Conservation (phyloP, 2,888 invertebrate genomes). For the Eristalinus sepulchralis region DNA sequence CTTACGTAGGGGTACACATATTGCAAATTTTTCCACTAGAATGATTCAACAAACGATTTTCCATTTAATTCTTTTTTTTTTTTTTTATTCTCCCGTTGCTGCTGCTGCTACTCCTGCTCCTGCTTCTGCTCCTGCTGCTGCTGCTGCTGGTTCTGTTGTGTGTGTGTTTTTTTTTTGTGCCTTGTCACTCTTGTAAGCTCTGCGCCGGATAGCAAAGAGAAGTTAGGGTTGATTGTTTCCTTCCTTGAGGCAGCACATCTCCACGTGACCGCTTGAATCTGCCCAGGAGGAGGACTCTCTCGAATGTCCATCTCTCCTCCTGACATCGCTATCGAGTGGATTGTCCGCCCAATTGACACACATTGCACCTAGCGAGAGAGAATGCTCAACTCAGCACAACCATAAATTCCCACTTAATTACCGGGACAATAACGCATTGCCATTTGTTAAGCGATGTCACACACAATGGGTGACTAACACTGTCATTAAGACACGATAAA, state of each 20-base stretch:
- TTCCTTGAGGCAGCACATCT: background rate
- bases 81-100: slow-evolving; percentile 3
- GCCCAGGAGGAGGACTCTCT: background rate
- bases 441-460: slow-evolving; percentile 65
- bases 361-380: background rate
- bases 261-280: background rate
- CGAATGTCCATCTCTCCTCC: background rate
- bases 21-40: slow-evolving; percentile 61
- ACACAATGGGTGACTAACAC: slow-evolving; percentile 61
- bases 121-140: background rate
- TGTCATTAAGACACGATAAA: slow-evolving; percentile 63
- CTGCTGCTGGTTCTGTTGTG: background rate
- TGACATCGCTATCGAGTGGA: background rate
- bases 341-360: background rate
- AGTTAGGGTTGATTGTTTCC: slow-evolving; percentile 29
- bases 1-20: slow-evolving; percentile 31
- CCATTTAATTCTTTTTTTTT: slow-evolving; percentile 41
- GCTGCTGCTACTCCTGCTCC: background rate
- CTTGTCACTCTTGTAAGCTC: slow-evolving; percentile 24
- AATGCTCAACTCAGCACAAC: background rate
- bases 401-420: slow-evolving; percentile 50
- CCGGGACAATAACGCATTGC: slow-evolving; percentile 27
- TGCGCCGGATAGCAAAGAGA: background rate
- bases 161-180: too few relatives aligned
- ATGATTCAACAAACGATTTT: slow-evolving; percentile 63